Conservation (phyloP, 1,140 invertebrate genomes). For the Caenorhabditis briggsae region DNA sequence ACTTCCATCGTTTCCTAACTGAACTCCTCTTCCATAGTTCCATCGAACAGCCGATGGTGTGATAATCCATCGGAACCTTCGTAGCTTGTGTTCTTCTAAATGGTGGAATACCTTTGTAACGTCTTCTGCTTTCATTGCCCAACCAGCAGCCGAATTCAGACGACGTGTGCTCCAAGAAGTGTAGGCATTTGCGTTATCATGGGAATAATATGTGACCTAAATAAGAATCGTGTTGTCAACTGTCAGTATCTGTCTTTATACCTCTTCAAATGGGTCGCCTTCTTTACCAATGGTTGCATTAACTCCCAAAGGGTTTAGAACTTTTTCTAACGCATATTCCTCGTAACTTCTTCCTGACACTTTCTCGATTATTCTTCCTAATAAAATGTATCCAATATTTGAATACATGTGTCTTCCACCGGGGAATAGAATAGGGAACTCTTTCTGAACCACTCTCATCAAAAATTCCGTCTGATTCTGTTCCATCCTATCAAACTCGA, state of each 20-base stretch:
- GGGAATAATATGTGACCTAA: slow-evolving; percentile 66
- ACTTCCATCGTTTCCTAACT: slow-evolving; percentile 51
- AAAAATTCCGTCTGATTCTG: slow-evolving; percentile 52
- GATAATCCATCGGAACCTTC: slow-evolving; percentile 38
- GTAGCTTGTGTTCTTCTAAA: slow-evolving; percentile 29
- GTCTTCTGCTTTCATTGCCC: slow-evolving; percentile 50
- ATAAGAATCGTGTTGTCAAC: slow-evolving; percentile 24
- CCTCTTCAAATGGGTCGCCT: slow-evolving; percentile 18
- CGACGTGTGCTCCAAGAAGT: slow-evolving; percentile 41
- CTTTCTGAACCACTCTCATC: slow-evolving; percentile 28
- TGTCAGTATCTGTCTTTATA: background rate
- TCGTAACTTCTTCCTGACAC: slow-evolving; percentile 73
- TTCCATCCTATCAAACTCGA: slow-evolving; percentile 54
- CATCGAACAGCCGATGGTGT: slow-evolving; percentile 26
- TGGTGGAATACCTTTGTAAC: slow-evolving; percentile 39
- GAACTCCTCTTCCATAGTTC: slow-evolving; percentile 44
- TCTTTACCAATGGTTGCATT: slow-evolving; percentile 57
- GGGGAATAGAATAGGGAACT: slow-evolving; percentile 16
- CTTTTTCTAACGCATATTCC: slow-evolving; percentile 73
- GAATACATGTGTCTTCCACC: slow-evolving; percentile 77
- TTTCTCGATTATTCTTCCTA: slow-evolving; percentile 78
- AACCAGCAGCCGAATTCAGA: slow-evolving; percentile 41
- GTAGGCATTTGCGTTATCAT: slow-evolving; percentile 63
- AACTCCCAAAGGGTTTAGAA: slow-evolving; percentile 78
- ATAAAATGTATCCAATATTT: slow-evolving; percentile 78